These are phyloP conservation scores for Lates japonicus DNA, from an alignment of 2,797 vertebrate species.

Conservation along the genomic window DNA sequence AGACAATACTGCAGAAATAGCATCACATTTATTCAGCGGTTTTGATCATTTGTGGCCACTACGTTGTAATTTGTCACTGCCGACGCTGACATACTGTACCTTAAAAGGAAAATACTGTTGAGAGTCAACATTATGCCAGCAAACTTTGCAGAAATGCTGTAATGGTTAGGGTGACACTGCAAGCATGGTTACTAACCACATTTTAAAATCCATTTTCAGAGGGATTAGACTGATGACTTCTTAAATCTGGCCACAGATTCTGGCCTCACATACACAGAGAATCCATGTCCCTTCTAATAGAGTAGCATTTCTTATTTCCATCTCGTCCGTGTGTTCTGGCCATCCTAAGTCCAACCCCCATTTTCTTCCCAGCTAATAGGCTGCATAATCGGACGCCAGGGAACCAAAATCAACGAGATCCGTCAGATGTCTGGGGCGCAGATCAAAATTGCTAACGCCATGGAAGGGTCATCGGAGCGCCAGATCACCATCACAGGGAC, in stretches of 20 bases:
- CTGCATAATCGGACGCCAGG: conserved; percentile 98
- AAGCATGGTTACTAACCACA: not conserved
- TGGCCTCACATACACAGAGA: not conserved
- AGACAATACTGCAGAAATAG: not conserved
- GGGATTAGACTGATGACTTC: not conserved
- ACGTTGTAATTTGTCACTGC: not conserved
- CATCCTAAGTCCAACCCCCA: conserved; percentile 72
- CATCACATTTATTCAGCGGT: conserved; percentile 14
- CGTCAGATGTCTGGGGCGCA: conserved; percentile 99
- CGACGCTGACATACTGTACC: not conserved
- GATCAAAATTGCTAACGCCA: conserved; percentile 98
- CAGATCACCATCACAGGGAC: conserved; percentile 98
- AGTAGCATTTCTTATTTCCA: no score
- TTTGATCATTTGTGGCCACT: conserved; percentile 14
- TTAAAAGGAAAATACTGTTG: not conserved
- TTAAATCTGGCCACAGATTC: not conserved
- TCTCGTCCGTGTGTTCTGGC: conserved; percentile 26
- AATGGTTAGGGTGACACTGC: not conserved
- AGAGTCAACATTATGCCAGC: not conserved
- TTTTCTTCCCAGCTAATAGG: conserved; percentile 96
- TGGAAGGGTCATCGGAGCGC: conserved; percentile 95
- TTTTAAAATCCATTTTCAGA: not conserved
- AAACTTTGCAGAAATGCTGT: conserved; percentile 5
- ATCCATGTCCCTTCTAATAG: not conserved
- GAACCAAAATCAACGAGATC: conserved; percentile 99